These are phyloP conservation scores for Drosophila prosaltans DNA, from an alignment of 1,140 invertebrate genomes.

Conservation along the genomic window DNA sequence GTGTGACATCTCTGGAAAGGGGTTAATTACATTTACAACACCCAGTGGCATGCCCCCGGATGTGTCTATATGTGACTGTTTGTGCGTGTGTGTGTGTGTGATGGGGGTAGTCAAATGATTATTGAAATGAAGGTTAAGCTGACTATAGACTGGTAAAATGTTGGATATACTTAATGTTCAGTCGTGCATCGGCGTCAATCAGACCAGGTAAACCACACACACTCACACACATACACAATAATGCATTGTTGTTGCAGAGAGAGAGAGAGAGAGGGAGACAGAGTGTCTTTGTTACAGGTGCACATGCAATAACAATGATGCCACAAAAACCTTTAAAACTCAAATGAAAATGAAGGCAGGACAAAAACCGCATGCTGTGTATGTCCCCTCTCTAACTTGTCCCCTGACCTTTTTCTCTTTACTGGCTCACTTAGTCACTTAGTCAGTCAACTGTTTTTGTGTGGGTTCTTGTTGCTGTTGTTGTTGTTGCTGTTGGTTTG, in stretches of 20 bases:
- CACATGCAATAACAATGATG: background rate
- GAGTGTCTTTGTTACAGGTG: constrained; percentile 9
- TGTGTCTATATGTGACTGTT: background rate
- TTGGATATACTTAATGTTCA: constrained; percentile 1
- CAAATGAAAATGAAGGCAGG: background rate
- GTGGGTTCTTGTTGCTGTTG: constrained; percentile 6
- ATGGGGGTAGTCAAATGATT: constrained; percentile 9
- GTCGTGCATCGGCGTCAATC: constrained; percentile 7
- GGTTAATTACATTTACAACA: constrained; percentile 23
- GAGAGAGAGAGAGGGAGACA: background rate
- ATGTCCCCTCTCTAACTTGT: background rate
- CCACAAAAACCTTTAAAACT: background rate
- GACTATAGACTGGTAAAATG: background rate
- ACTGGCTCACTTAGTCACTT: constrained; percentile 49
- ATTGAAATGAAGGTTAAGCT: constrained; percentile 12
- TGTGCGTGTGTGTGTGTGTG: constrained; percentile 2
- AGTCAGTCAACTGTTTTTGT: constrained; percentile 67
- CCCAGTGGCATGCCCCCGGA: constrained; percentile 6
- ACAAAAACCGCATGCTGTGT: background rate
- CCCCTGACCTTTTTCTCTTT: background rate
- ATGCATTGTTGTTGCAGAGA: background rate
- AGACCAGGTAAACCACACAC: background rate
- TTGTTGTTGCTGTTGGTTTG: constrained; percentile 33
- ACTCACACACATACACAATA: background rate
- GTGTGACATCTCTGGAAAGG: constrained; percentile 13